A percentile compares a stretch with the other conserved stretches of the same genome.
phyloP scores from a whole-genome alignment of 2,113 vertebrate species.

The Oryzias celebensis region DNA sequence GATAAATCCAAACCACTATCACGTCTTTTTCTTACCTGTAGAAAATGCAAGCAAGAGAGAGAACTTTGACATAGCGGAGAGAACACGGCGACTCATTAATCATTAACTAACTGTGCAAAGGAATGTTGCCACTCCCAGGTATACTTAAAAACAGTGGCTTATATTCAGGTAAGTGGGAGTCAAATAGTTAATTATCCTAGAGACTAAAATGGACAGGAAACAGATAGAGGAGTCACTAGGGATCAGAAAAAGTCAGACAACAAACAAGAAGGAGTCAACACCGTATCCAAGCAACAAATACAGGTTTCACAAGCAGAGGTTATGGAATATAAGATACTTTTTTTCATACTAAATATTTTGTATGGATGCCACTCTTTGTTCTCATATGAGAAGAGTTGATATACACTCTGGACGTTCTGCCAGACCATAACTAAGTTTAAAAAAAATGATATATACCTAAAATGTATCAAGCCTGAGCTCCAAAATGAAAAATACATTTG shows the following conservation, averaged over 20 bases:
- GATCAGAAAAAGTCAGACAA: conserved; percentile 25
- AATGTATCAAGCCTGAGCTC: too few relatives aligned
- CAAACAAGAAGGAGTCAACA: conserved; percentile 27
- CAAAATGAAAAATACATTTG: too few relatives aligned
- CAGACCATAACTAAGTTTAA: too few relatives aligned
- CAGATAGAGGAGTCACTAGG: conserved; percentile 13
- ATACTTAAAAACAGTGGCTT: conserved; percentile 12
- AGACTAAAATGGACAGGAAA: conserved; percentile 9
- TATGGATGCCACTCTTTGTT: too few relatives aligned
- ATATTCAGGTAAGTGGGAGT: not conserved
- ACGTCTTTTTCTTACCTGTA: conserved; percentile 20
- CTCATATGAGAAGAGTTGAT: too few relatives aligned
- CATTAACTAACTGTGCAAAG: conserved; percentile 54
- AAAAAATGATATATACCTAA: too few relatives aligned
- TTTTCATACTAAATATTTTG: not conserved
- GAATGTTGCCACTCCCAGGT: conserved; percentile 6
- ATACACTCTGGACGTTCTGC: too few relatives aligned
- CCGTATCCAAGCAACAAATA: conserved; percentile 8
- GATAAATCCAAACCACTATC: conserved; percentile 29
- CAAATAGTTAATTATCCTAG: not conserved
- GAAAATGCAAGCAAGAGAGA: conserved; percentile 25
- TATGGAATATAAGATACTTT: not conserved
- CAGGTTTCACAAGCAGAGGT: conserved; percentile 15
- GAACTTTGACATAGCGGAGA: conserved; percentile 54
- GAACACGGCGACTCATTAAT: conserved; percentile 51